Evolutionary conservation across 2,888 invertebrate species (phyloP), one percentile per base, ranked within the genome.

Genomic region (Chloroclystis v-ata): DNA sequence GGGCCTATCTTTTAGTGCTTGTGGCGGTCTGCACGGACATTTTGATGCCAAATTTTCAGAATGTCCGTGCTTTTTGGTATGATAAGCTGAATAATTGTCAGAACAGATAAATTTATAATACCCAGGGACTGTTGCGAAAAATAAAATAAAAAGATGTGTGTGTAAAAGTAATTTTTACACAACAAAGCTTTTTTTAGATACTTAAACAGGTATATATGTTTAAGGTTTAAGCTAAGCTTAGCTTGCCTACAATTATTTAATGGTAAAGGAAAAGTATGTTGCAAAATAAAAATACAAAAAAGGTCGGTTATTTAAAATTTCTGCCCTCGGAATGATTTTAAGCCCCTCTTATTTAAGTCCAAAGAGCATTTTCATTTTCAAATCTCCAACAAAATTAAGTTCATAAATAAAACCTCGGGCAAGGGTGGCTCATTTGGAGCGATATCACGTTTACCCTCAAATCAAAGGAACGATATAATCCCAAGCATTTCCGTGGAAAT

Each of bases 391-490:
- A 32, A 55, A 49, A 52, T 59, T 59, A 57, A 61, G 47, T 58
- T 59, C 56, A 63, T 61, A 66, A 67, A 66, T 63, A 69, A 62
- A 54, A 60, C 52, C 56, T 57, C 60, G 51, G 60, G 61, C 49
- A 49, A 50, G 54, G 60, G 63, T 60, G 57, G 55, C 67, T 76
- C 78, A 79, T 82, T 79, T 74, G 71, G 59, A 81, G 71, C 67
- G 67, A 66, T 75, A 80, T 83, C 80, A 78, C 80, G 78, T 82
- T 72, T 78, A 75, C 72, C 71, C 77, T 77, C 74, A 78, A 82
- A 79, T 81, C 82, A 83, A 81, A 80, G 72, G 77, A 75, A 73
- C 75, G 78, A 75, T 76, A 82, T 79, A 81, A 81, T 81, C 75
- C 71, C 59, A 62, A 59, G 61, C 67, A 67, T 76, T 80, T 80